Percentiles rank a stretch among this genome's conserved stretches.
phyloP scores from a whole-genome alignment of 2,113 vertebrate genomes.

The Agapornis roseicollis region DNA sequence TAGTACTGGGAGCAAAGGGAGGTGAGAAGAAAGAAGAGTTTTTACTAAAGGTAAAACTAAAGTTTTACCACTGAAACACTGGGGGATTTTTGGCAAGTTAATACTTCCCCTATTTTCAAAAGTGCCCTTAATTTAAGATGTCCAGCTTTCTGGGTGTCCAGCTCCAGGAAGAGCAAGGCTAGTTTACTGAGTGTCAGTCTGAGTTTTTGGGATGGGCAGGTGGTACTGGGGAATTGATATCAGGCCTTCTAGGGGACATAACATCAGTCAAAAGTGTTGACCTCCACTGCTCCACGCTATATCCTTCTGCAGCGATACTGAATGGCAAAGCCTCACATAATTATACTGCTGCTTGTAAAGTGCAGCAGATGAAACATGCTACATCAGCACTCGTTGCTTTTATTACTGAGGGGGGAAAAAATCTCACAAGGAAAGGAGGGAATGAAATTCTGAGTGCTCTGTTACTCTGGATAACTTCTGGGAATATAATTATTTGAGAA shows the following conservation, averaged over 20 bases:
- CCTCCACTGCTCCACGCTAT: background rate
- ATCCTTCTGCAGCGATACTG: background rate
- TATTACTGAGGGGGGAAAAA: background rate
- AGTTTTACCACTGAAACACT: background rate
- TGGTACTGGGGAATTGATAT: background rate
- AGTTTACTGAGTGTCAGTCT: fast-evolving
- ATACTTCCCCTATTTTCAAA: background rate
- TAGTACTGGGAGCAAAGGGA: background rate
- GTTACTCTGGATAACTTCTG: conserved; percentile 30
- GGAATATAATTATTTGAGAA: conserved; percentile 30
- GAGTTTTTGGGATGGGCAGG: background rate
- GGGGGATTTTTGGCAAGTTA: background rate
- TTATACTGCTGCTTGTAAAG: conserved; percentile 15
- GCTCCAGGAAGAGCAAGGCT: background rate
- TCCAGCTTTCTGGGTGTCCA: background rate
- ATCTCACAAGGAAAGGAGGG: background rate
- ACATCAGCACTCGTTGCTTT: background rate
- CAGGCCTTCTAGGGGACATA: background rate
- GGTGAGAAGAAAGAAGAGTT: background rate
- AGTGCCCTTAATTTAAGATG: background rate
- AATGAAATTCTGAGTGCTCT: conserved; percentile 33
- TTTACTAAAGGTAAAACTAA: background rate
- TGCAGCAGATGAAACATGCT: background rate
- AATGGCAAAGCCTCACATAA: background rate
- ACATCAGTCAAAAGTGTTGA: background rate